These are phyloP conservation scores for Lepisosteus oculatus DNA, from an alignment of 2,113 vertebrate species.

Conservation along the genomic window DNA sequence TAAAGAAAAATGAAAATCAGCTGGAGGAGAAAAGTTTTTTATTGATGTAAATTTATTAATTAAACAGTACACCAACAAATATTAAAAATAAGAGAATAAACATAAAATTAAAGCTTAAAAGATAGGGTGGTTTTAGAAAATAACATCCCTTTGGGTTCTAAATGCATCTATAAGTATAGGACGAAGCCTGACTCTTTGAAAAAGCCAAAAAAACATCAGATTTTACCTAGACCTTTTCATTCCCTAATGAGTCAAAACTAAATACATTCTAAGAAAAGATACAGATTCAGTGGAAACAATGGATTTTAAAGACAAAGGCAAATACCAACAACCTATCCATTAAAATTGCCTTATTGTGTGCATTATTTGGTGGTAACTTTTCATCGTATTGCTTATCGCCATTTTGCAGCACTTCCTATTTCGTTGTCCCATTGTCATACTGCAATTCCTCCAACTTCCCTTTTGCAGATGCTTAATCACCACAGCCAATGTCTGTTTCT, in stretches of 20 bases:
- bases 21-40: no score
- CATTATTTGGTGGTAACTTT: constrained; percentile 45
- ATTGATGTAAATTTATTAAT: no score
- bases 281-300: constrained; percentile 5
- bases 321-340: constrained; percentile 27
- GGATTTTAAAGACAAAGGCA: constrained; percentile 18
- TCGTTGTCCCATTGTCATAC: constrained; percentile 61
- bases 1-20: no score
- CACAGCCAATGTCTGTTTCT: constrained; percentile 54
- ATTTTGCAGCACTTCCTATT: constrained; percentile 51
- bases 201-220: not conserved
- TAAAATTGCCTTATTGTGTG: constrained; percentile 38
- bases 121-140: no score
- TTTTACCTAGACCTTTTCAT: constrained; percentile 1
- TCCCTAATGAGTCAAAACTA: not conserved
- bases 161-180: not conserved
- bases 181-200: not conserved
- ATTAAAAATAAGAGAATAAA: no score
- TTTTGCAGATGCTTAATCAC: constrained; percentile 60
- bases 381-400: constrained; percentile 50
- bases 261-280: constrained; percentile 2
- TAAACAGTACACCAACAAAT: no score
- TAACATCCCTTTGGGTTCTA: no score
- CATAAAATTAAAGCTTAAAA: no score
- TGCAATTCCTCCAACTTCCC: constrained; percentile 61